Base-by-base conservation (phyloP, 2,797 vertebrate species). In the Macrochelys suwanniensis region DNA sequence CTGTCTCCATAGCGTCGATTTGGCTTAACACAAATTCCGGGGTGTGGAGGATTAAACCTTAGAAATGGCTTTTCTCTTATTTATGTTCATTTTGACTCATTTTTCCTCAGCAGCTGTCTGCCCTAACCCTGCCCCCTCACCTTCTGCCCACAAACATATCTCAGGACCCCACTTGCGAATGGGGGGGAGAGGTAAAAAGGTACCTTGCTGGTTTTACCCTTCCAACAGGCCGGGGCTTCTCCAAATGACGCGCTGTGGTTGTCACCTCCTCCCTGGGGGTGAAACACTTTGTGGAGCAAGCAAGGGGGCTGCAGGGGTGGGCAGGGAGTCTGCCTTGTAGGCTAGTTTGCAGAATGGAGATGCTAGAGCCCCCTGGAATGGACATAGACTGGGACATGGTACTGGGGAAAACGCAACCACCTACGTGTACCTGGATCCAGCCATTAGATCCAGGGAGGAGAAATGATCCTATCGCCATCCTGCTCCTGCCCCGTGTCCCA, bases 121-220 rank as follows among this genome's bases (percentile, higher is more conserved):
- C 80, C 54, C 45, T 47, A 7, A 15, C n/a, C 65, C 59, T 5
- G 21, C 5, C 47, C 37, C 17, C 68, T 68, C 12, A 17, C 0
- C 68, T 68, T 79, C 76, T 95, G 92, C 85, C 88, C 81, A 74
- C 74, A 21, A 21, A 15, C 7, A 65, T 19, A 90, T 90, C 95
- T 94, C 94, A 21, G n/a, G n/a, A 23, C n/a, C 65, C 65, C n/a
- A 21, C 5, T 21, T 37, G n/a, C 65, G 42, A 42, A 42, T n/a
- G n/a, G 5, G 5, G 65, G 37, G 65, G 19, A 71, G 16, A 71
- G 65, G 65, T 37, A 68, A 68, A 37, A 42, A 5, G n/a, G 37
- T 5, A 37, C 65, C 65, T 21, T 68, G 17, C n/a, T 37, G 65
- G 65, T n/a, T 21, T 68, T 68, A 5, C n/a, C n/a, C 65, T 10